Conservation (phyloP, 2,113 vertebrate species). For the Oncorhynchus clarkii region DNA sequence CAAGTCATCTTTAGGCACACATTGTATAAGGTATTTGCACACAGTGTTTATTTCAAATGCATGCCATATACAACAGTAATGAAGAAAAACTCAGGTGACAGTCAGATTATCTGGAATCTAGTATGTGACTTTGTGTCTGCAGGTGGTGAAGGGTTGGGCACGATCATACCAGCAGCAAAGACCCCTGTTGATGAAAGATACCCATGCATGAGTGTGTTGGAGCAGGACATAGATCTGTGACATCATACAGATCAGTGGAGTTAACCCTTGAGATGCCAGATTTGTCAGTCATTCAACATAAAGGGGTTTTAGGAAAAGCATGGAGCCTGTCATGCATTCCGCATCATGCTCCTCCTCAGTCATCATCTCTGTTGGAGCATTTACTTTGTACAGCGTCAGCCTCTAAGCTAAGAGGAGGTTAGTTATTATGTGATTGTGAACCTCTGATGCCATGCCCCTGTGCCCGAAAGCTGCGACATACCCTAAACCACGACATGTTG, state of each 20-base stretch:
- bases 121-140: slow-evolving; percentile 13
- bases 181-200: slow-evolving; percentile 75
- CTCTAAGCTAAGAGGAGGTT: background rate
- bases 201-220: slow-evolving; percentile 58
- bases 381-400: background rate
- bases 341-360: too few relatives aligned
- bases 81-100: too few relatives aligned
- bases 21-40: too few relatives aligned
- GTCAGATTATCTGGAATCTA: background rate
- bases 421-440: slow-evolving; percentile 21
- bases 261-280: slow-evolving; percentile 1
- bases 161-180: slow-evolving; percentile 76
- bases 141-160: slow-evolving; percentile 84
- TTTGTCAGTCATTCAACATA: slow-evolving; percentile 11
- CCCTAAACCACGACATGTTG: background rate
- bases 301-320: slow-evolving; percentile 6
- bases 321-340: background rate
- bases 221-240: background rate
- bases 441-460: slow-evolving; percentile 30
- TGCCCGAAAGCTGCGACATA: slow-evolving; percentile 30
- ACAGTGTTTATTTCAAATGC: background rate
- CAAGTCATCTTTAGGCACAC: too few relatives aligned
- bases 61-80: background rate
- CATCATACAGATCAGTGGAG: background rate
- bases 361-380: background rate